Evolutionary conservation across 1,140 invertebrate species (phyloP).

Genomic region (Hormaphis cornu): DNA sequence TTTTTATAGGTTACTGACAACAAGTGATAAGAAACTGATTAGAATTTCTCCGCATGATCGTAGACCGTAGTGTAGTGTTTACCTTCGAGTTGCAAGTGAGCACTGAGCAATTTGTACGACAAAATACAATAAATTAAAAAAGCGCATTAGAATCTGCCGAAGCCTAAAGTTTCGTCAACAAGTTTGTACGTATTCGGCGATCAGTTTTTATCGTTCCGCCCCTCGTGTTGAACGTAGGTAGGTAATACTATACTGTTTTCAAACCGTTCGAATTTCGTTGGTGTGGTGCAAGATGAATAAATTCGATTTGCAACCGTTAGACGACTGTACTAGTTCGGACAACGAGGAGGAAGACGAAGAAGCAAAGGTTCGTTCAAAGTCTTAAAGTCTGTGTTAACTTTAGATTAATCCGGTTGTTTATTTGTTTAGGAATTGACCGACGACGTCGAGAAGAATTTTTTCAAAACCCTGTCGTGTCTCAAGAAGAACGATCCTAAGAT

Average conservation of each 20-base stretch:
- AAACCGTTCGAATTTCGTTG: too few relatives aligned
- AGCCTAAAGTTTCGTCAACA: too few relatives aligned
- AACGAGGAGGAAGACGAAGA: slow-evolving; percentile 34
- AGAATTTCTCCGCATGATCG: too few relatives aligned
- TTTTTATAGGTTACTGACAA: slow-evolving; percentile 11
- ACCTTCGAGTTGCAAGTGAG: neutral
- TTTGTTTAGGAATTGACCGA: slow-evolving; percentile 44
- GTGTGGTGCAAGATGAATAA: neutral
- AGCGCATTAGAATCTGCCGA: too few relatives aligned
- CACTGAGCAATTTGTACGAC: too few relatives aligned
- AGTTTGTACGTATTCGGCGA: too few relatives aligned
- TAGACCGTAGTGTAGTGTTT: neutral
- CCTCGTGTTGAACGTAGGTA: too few relatives aligned
- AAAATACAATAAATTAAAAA: too few relatives aligned
- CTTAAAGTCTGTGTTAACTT: neutral
- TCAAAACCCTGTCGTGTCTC: slow-evolving; percentile 70
- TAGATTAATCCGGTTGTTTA: neutral
- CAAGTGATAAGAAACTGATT: neutral
- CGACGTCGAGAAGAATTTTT: slow-evolving; percentile 73
- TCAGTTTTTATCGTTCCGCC: too few relatives aligned
- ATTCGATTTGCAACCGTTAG: neutral
- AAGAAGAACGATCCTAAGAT: slow-evolving; percentile 83
- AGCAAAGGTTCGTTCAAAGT: slow-evolving; percentile 16
- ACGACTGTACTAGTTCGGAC: neutral
- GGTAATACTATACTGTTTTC: too few relatives aligned